Evolutionary conservation across 2,888 invertebrate species (phyloP).

Genomic region (Pseudococcus jackbeardsleyi): DNA sequence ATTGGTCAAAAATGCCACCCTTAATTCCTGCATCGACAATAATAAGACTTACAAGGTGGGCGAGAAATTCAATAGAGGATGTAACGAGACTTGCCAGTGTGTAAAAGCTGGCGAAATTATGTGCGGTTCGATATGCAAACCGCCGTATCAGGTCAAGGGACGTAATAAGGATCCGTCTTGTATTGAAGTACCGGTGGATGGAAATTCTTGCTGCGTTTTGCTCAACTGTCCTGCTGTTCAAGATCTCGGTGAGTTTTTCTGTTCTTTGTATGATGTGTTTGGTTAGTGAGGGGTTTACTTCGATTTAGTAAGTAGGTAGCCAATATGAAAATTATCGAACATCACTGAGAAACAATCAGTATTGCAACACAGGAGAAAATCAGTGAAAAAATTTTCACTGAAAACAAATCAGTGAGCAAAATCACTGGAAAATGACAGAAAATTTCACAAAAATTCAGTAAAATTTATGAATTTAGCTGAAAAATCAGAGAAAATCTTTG

Average conservation of each 20-base stretch:
- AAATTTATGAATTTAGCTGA: no score
- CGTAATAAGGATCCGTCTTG: conserved; percentile 78
- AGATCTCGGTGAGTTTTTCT: conserved; percentile 35
- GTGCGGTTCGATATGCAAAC: conserved; percentile 81
- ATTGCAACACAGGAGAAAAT: no score
- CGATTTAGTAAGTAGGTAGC: not conserved
- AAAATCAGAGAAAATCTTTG: no score
- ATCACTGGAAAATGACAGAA: no score
- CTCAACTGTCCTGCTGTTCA: conserved; percentile 74
- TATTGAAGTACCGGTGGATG: conserved; percentile 78
- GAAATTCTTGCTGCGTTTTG: conserved; percentile 80
- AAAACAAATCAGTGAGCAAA: no score
- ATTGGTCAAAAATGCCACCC: conserved; percentile 39
- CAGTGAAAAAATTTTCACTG: no score
- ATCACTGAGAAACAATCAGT: no score
- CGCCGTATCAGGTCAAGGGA: conserved; percentile 79
- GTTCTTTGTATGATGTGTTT: no score
- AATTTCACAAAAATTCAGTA: no score
- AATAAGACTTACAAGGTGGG: conserved; percentile 74
- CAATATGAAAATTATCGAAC: no score
- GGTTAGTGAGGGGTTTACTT: not conserved
- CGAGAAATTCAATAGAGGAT: conserved; percentile 80
- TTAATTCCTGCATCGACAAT: conserved; percentile 66
- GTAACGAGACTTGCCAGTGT: conserved; percentile 84
- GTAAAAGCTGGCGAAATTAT: conserved; percentile 76